These are phyloP conservation scores for Rhamnusium bicolor DNA, from an alignment of 2,888 invertebrate genomes.

Conservation along the genomic window DNA sequence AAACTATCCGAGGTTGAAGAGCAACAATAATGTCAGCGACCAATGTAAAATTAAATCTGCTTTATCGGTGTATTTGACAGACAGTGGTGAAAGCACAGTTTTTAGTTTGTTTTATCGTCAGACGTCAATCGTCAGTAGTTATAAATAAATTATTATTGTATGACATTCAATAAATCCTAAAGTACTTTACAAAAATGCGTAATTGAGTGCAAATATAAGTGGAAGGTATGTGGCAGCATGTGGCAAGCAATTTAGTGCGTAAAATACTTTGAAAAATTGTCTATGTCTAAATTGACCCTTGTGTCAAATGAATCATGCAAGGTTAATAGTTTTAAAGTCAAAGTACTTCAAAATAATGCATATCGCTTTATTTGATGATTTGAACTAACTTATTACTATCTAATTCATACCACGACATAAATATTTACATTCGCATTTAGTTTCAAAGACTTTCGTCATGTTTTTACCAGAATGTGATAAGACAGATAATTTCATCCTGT, in stretches of 20 bases:
- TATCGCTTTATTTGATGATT: constrained; percentile 52
- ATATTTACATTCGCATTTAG: constrained; percentile 46
- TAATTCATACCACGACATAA: constrained; percentile 50
- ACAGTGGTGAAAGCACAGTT: constrained; percentile 35
- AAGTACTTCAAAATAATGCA: constrained; percentile 58
- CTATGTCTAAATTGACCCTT: constrained; percentile 56
- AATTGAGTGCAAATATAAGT: constrained; percentile 47
- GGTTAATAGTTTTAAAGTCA: constrained; percentile 66
- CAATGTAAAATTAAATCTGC: not conserved
- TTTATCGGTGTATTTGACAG: constrained; percentile 23
- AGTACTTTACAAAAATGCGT: constrained; percentile 49
- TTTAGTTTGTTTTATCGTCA: constrained; percentile 36
- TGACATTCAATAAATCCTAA: constrained; percentile 35
- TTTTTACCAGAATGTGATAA: constrained; percentile 49
- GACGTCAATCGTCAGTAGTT: constrained; percentile 46
- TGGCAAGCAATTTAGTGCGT: constrained; percentile 37
- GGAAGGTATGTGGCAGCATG: constrained; percentile 55
- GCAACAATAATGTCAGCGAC: too few species aligned
- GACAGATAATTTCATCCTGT: constrained; percentile 56
- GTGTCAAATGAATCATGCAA: constrained; percentile 66
- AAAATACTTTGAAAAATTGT: constrained; percentile 50
- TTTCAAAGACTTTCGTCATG: constrained; percentile 43
- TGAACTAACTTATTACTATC: constrained; percentile 47
- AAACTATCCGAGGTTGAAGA: too few species aligned
- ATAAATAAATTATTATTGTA: constrained; percentile 47